These are phyloP conservation scores for Lontra canadensis DNA, from an alignment of 2,113 vertebrate genomes.

Conservation along the genomic window DNA sequence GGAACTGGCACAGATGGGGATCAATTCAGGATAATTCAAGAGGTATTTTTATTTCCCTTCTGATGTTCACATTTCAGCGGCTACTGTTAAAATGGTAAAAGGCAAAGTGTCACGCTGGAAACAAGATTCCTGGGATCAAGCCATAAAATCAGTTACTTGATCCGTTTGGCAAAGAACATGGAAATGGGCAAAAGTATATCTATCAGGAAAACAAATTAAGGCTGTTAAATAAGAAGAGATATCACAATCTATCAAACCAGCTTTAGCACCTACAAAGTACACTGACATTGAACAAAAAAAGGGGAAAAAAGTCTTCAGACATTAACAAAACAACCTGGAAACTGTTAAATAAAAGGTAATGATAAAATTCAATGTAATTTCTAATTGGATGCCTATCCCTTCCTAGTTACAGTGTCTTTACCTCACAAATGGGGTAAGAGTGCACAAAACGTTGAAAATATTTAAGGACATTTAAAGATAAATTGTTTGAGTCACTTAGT, in stretches of 20 bases:
- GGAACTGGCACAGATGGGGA: constrained; percentile 11
- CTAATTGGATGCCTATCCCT: background rate
- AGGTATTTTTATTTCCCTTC: background rate
- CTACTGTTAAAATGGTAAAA: constrained; percentile 45
- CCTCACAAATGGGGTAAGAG: background rate
- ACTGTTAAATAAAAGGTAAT: background rate
- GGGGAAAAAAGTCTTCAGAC: constrained; percentile 9
- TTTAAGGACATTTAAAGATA: constrained; percentile 44
- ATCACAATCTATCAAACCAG: constrained; percentile 35
- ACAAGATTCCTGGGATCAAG: background rate
- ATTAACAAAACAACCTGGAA: constrained; percentile 29
- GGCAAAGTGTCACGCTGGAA: constrained; percentile 42
- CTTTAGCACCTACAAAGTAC: background rate
- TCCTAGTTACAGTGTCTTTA: background rate
- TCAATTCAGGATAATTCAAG: constrained; percentile 31
- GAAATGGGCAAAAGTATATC: constrained; percentile 39
- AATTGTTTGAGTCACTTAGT: background rate
- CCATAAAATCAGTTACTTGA: constrained; percentile 49
- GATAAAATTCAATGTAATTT: background rate
- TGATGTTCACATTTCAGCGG: constrained; percentile 1
- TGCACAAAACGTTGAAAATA: constrained; percentile 37
- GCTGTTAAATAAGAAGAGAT: background rate
- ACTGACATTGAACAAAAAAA: constrained; percentile 31
- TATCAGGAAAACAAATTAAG: background rate
- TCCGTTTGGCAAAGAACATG: constrained; percentile 41